Evolutionary conservation across 2,113 vertebrate genomes (phyloP).

Genomic region (Naja naja): DNA sequence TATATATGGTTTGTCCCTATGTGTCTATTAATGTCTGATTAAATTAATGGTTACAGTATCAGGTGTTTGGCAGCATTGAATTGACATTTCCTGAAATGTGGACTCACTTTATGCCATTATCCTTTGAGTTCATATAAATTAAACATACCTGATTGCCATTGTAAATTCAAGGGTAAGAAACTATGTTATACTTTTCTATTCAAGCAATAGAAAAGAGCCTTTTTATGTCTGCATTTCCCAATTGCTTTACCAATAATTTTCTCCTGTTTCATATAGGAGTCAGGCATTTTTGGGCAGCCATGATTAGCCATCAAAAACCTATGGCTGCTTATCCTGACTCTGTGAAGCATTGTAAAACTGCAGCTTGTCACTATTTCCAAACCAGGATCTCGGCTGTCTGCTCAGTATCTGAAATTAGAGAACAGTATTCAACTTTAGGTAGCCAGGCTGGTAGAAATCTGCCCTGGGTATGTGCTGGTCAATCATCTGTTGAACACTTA

Average conservation of each 20-base stretch:
- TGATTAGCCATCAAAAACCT: neutral
- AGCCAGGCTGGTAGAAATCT: too few species aligned
- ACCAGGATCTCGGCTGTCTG: neutral
- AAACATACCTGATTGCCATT: neutral
- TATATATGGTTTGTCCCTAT: neutral
- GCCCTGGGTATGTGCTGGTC: neutral
- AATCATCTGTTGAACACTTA: too few species aligned
- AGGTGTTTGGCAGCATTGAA: neutral
- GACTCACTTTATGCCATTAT: neutral
- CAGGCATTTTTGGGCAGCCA: neutral
- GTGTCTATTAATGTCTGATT: neutral
- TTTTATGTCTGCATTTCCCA: neutral
- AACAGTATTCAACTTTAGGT: too few species aligned
- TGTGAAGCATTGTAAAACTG: neutral
- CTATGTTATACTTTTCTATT: neutral
- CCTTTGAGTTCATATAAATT: neutral
- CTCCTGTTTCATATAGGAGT: neutral
- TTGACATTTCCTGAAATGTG: neutral
- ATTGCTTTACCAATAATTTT: neutral
- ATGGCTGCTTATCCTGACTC: neutral
- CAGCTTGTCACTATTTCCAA: too few species aligned
- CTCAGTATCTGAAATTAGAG: neutral
- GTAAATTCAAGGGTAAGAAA: neutral
- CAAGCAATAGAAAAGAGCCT: neutral
- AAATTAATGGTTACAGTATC: neutral